phyloP scores from a whole-genome alignment of 2,888 invertebrate genomes.

The Mesoligia furuncula region DNA sequence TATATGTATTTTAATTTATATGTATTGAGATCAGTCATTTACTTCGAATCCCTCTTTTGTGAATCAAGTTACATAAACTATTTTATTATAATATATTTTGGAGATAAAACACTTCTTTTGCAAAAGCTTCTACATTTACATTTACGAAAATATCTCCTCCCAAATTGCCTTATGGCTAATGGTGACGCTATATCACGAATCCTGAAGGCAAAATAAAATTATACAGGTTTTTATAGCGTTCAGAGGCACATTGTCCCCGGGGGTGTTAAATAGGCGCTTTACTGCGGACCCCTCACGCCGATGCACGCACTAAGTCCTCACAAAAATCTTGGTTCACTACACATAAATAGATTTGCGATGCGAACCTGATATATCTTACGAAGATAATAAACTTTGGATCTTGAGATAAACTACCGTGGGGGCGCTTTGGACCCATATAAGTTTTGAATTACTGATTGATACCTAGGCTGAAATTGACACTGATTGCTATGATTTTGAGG shows the following conservation, averaged over 20 bases:
- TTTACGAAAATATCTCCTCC: conserved; percentile 64
- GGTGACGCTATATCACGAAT: conserved; percentile 67
- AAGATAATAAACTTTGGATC: conserved; percentile 60
- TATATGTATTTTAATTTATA: too few species aligned
- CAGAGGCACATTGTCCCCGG: conserved; percentile 64
- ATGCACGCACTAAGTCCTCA: conserved; percentile 60
- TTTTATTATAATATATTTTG: neutral
- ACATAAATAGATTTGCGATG: conserved; percentile 69
- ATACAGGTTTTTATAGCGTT: conserved; percentile 74
- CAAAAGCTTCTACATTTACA: conserved; percentile 45
- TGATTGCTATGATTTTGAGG: neutral
- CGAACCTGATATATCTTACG: conserved; percentile 55
- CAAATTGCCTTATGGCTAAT: conserved; percentile 69
- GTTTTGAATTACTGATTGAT: conserved; percentile 44
- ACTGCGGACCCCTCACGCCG: conserved; percentile 56
- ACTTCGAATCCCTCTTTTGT: neutral
- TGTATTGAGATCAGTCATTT: neutral
- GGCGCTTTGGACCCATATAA: conserved; percentile 9
- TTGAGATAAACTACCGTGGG: conserved; percentile 33
- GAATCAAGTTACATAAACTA: neutral
- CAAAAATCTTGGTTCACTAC: conserved; percentile 62
- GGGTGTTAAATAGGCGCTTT: conserved; percentile 70
- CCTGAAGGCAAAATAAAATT: conserved; percentile 74
- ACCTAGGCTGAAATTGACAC: conserved; percentile 4
- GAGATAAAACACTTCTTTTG: conserved; percentile 8